These are phyloP conservation scores for Graphium colonna DNA, from an alignment of 2,888 invertebrate genomes.

Conservation along the genomic window DNA sequence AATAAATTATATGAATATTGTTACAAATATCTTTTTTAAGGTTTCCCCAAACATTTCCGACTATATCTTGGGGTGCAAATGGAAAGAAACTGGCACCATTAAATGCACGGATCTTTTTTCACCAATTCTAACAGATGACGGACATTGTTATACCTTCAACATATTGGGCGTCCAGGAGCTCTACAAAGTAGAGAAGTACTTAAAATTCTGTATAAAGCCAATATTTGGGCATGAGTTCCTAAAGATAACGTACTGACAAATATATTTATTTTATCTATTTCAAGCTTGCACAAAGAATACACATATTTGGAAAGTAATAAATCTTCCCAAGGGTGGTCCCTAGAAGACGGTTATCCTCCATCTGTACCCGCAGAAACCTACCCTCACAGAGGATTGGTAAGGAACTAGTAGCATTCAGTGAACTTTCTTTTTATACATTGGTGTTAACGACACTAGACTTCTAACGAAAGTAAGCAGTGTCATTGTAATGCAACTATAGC, in stretches of 20 bases:
- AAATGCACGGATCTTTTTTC: constrained; percentile 81
- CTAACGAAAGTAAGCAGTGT: too few species aligned
- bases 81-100: constrained; percentile 69
- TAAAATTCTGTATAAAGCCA: too few species aligned
- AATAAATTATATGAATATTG: not conserved
- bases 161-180: constrained; percentile 81
- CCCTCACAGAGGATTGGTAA: constrained; percentile 83
- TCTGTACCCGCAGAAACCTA: constrained; percentile 80
- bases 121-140: constrained; percentile 84
- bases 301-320: constrained; percentile 53
- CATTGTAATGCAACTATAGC: too few species aligned
- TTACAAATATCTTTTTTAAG: constrained; percentile 39
- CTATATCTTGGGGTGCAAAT: constrained; percentile 79
- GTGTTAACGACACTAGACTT: too few species aligned
- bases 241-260: too few species aligned
- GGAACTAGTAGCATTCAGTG: too few species aligned
- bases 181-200: constrained; percentile 79
- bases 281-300: constrained; percentile 52
- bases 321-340: constrained; percentile 76
- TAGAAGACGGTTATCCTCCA: constrained; percentile 81
- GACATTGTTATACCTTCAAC: too few species aligned
- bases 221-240: too few species aligned
- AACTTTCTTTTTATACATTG: too few species aligned
- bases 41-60: constrained; percentile 74
- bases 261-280: too few species aligned